Conservation (phyloP, 92 coral and sea anemone species). For the Umimayanthus chanpuru region DNA sequence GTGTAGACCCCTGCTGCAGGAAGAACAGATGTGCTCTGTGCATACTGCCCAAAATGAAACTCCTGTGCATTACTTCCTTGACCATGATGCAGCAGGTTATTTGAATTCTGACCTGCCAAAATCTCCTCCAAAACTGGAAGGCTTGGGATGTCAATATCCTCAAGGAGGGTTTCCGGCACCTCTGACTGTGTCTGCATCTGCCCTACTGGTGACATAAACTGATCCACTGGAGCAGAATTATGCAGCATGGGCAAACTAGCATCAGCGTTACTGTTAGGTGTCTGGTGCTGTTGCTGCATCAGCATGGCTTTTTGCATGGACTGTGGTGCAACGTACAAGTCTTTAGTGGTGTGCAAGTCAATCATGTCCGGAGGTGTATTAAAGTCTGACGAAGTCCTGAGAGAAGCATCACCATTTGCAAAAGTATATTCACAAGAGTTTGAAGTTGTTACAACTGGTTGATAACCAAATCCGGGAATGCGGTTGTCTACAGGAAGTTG, state of each 20-base stretch:
- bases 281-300: conserved; percentile 1
- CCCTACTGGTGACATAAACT: neutral
- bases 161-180: neutral
- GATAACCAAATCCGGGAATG: neutral
- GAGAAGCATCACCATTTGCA: neutral
- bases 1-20: neutral
- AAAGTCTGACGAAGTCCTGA: neutral
- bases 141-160: conserved; percentile 14
- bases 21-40: neutral
- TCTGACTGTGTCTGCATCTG: neutral
- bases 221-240: neutral
- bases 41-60: neutral
- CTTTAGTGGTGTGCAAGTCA: conserved; percentile 29
- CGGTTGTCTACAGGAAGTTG: neutral
- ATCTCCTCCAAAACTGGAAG: conserved; percentile 31
- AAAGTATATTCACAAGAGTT: conserved; percentile 1
- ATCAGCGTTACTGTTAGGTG: neutral
- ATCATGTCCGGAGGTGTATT: conserved; percentile 4
- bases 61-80: neutral
- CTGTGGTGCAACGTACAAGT: conserved; percentile 22
- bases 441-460: conserved; percentile 7
- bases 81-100: neutral
- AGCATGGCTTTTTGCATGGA: neutral
- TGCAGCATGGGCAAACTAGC: neutral
- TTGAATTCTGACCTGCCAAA: neutral